Percentiles rank a stretch among this genome's conserved stretches.
phyloP scores from a whole-genome alignment of 2,888 invertebrate genomes.

The Trisateles emortualis region DNA sequence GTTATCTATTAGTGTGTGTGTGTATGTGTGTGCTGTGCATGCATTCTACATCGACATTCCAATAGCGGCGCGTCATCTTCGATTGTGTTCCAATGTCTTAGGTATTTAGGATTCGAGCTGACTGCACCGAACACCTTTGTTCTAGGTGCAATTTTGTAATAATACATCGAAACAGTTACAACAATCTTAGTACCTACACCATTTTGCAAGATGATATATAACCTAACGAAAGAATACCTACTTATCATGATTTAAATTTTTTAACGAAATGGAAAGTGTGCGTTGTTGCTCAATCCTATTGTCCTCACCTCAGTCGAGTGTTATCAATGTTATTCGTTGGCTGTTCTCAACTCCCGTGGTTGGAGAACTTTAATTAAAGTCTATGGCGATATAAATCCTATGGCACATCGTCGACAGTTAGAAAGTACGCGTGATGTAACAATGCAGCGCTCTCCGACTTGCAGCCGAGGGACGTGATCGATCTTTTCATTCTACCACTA shows the following conservation, averaged over 20 bases:
- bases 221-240: constrained; percentile 56
- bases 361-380: constrained; percentile 73
- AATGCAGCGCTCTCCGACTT: constrained; percentile 60
- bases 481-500: constrained; percentile 60
- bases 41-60: constrained; percentile 81
- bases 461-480: constrained; percentile 64
- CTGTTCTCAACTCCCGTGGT: constrained; percentile 59
- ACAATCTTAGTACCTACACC: constrained; percentile 48
- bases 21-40: constrained; percentile 57
- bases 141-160: constrained; percentile 56
- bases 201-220: constrained; percentile 56
- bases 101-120: constrained; percentile 65
- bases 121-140: constrained; percentile 60
- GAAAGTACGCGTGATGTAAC: constrained; percentile 80
- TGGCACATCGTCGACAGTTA: constrained; percentile 68
- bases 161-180: constrained; percentile 49
- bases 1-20: constrained; percentile 58
- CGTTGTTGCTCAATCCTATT: constrained; percentile 73
- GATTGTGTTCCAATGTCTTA: constrained; percentile 69
- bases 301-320: constrained; percentile 60
- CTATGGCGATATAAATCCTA: constrained; percentile 75
- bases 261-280: constrained; percentile 71
- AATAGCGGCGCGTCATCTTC: constrained; percentile 73
- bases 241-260: constrained; percentile 59
- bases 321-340: constrained; percentile 63